phyloP scores from a whole-genome alignment of 92 coral and sea anemone genomes.

The Zoanthus gigantus region DNA sequence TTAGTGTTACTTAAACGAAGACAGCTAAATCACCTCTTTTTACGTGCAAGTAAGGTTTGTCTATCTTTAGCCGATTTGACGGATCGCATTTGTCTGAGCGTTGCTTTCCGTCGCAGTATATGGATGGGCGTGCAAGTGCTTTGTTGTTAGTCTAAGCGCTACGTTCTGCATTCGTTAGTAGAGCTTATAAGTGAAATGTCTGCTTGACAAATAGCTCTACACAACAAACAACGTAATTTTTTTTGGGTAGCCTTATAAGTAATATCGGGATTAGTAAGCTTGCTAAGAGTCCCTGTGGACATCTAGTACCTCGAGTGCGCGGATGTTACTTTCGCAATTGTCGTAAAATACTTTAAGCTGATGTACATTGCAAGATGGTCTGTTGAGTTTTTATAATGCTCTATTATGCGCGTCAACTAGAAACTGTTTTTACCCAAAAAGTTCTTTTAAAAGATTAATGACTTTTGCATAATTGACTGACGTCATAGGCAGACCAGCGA shows the following conservation, averaged over 20 bases:
- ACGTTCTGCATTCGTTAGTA: slow-evolving; percentile 21
- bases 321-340: slow-evolving; percentile 36
- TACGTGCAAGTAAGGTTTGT: slow-evolving; percentile 42
- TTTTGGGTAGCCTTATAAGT: slow-evolving; percentile 35
- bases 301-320: slow-evolving; percentile 29
- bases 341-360: slow-evolving; percentile 35
- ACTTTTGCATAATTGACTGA: slow-evolving; percentile 59
- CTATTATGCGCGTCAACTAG: slow-evolving; percentile 20
- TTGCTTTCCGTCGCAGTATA: slow-evolving; percentile 54
- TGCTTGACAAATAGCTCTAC: slow-evolving; percentile 48
- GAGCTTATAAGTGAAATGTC: slow-evolving; percentile 46
- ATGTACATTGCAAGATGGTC: neutral
- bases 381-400: slow-evolving; percentile 20
- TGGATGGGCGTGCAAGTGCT: slow-evolving; percentile 25
- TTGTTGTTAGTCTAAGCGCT: slow-evolving; percentile 5
- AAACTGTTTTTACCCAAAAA: slow-evolving; percentile 51
- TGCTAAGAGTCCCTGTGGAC: slow-evolving; percentile 39
- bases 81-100: slow-evolving; percentile 60
- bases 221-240: slow-evolving; percentile 16
- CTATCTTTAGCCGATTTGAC: slow-evolving; percentile 45
- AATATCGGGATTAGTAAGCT: slow-evolving; percentile 40
- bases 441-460: slow-evolving; percentile 46
- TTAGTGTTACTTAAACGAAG: slow-evolving; percentile 48
- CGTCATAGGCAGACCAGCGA: slow-evolving; percentile 67
- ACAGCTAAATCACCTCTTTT: slow-evolving; percentile 65